A percentile compares a stretch with the other conserved stretches of the same genome.
Conservation (phyloP, 2,113 vertebrate genomes). For the Bubo scandiacus region DNA sequence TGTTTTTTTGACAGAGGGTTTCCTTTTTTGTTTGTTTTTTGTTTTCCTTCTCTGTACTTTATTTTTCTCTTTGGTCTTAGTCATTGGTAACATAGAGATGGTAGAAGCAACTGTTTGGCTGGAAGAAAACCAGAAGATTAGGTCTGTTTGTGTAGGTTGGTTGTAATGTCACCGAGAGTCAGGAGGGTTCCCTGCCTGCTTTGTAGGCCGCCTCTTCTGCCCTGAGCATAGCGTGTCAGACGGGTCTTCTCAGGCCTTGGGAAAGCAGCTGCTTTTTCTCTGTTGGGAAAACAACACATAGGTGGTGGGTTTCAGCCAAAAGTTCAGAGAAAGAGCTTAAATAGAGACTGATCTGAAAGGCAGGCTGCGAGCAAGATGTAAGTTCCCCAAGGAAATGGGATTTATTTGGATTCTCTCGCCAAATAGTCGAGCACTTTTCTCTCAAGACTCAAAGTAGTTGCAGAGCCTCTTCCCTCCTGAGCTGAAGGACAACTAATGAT, state of each 20-base stretch:
- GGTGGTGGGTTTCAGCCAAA: slow-evolving; percentile 37
- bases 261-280: slow-evolving; percentile 34
- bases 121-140: slow-evolving; percentile 65
- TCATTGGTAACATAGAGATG: not conserved
- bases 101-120: slow-evolving; percentile 29
- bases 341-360: not conserved
- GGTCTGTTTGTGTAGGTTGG: slow-evolving; percentile 81
- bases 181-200: slow-evolving; percentile 74
- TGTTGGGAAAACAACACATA: slow-evolving; percentile 8
- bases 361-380: accelerated
- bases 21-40: not conserved
- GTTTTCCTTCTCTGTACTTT: not conserved
- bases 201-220: slow-evolving; percentile 34
- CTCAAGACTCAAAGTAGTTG: not conserved
- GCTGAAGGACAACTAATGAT: not conserved
- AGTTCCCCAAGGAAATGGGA: not conserved
- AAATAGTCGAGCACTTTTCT: not conserved
- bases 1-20: not conserved
- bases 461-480: not conserved
- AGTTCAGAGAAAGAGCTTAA: not conserved
- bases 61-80: slow-evolving; percentile 30
- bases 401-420: slow-evolving; percentile 4
- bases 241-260: not conserved
- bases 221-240: not conserved
- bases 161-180: slow-evolving; percentile 69